Conservation (phyloP, 2,797 vertebrate species). For the Pseudomugil tenellus region DNA sequence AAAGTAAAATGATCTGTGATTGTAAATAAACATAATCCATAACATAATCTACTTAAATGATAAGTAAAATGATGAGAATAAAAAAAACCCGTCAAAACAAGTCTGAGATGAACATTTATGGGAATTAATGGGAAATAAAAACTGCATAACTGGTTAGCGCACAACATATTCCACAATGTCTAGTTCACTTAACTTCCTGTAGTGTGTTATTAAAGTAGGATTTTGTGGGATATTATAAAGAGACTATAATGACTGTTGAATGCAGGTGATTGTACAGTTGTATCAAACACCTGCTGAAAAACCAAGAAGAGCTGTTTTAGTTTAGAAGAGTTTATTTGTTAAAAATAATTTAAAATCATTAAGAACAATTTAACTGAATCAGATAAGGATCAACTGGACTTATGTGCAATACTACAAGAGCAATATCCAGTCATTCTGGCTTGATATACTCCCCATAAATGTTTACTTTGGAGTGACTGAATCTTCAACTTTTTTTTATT, state of each 20-base stretch:
- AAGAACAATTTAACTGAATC: neutral
- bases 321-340: slow-evolving; percentile 1
- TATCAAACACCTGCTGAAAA: neutral
- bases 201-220: slow-evolving; percentile 13
- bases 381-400: neutral
- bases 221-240: neutral
- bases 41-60: neutral
- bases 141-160: neutral
- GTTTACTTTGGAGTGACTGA: neutral
- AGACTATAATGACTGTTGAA: neutral
- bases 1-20: slow-evolving; percentile 9
- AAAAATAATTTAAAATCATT: neutral
- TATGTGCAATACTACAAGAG: neutral
- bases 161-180: slow-evolving; percentile 3
- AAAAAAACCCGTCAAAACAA: neutral
- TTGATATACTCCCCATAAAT: neutral
- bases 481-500: neutral
- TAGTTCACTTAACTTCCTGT: slow-evolving; percentile 12
- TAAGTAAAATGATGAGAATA: slow-evolving; percentile 12
- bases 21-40: slow-evolving; percentile 29
- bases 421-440: neutral
- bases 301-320: neutral
- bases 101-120: neutral
- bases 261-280: slow-evolving; percentile 6
- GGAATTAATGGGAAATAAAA: neutral